phyloP scores from a whole-genome alignment of 2,113 vertebrate genomes.

The Xenotilapia caudafasciata region DNA sequence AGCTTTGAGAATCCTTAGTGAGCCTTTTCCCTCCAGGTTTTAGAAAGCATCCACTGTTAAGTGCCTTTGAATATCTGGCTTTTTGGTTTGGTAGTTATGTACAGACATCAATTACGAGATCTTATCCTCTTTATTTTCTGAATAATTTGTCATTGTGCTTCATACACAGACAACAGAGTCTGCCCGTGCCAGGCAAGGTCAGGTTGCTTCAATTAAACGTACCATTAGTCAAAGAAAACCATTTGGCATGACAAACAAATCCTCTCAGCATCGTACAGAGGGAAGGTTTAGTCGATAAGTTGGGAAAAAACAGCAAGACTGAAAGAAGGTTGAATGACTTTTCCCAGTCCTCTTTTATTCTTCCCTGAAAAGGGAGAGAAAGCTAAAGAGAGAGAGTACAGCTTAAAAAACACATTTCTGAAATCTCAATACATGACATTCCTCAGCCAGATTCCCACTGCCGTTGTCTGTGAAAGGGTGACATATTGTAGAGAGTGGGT shows the following conservation, averaged over 20 bases:
- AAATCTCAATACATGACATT: slow-evolving; percentile 64
- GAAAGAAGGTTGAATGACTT: background rate
- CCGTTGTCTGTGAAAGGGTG: slow-evolving; percentile 43
- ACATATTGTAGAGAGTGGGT: slow-evolving; percentile 30
- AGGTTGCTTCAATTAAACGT: background rate
- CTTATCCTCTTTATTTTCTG: background rate
- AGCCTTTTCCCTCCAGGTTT: background rate
- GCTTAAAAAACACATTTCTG: background rate
- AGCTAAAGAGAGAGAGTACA: background rate
- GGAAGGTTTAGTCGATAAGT: background rate
- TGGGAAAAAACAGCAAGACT: background rate
- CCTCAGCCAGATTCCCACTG: slow-evolving; percentile 24
- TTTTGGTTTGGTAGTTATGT: background rate
- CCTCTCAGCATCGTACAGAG: background rate
- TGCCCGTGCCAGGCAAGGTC: background rate
- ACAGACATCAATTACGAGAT: background rate
- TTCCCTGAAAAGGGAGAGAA: background rate
- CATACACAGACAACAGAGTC: background rate
- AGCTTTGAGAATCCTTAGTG: background rate
- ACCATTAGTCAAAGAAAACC: background rate
- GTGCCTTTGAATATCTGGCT: background rate
- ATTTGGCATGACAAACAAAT: background rate
- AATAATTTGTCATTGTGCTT: background rate
- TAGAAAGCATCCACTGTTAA: background rate
- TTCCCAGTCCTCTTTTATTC: background rate